A percentile compares a stretch with the other conserved stretches of the same genome.
Evolutionary conservation across 2,113 vertebrate genomes (phyloP).

Genomic region (Macroglossus sobrinus): DNA sequence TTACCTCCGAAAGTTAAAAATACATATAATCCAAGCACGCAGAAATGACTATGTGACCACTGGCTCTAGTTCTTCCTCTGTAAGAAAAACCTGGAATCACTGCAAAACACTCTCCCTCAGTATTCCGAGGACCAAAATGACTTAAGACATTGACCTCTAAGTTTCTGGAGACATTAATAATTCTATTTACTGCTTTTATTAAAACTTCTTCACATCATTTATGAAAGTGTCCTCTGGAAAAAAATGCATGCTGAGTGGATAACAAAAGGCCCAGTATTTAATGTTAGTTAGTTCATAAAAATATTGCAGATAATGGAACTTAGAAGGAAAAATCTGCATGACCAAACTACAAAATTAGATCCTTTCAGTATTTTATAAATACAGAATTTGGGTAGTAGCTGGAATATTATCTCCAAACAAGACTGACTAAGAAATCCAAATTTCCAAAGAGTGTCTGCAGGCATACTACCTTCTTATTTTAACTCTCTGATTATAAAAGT

Average conservation of each 20-base stretch:
- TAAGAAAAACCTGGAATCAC: not conserved
- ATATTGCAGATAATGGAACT: not conserved
- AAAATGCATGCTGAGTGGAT: fast-evolving
- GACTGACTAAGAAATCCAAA: not conserved
- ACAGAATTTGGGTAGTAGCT: not conserved
- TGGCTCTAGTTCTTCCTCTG: not conserved
- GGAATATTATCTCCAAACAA: not conserved
- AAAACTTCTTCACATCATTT: not conserved
- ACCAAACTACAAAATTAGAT: not conserved
- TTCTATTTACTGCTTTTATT: fast-evolving
- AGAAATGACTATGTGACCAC: not conserved
- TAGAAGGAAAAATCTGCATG: not conserved
- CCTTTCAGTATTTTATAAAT: not conserved
- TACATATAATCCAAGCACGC: not conserved
- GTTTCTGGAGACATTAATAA: not conserved
- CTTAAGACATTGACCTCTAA: not conserved
- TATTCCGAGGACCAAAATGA: not conserved
- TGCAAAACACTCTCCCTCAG: not conserved
- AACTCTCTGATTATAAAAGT: not conserved
- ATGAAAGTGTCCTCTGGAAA: not conserved
- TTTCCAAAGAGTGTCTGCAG: not conserved
- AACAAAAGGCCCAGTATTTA: not conserved
- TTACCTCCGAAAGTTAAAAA: not conserved
- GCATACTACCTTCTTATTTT: not conserved
- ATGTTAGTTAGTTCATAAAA: not conserved